Evolutionary conservation across 2,113 vertebrate genomes (phyloP).

Genomic region (Corvus hawaiiensis): DNA sequence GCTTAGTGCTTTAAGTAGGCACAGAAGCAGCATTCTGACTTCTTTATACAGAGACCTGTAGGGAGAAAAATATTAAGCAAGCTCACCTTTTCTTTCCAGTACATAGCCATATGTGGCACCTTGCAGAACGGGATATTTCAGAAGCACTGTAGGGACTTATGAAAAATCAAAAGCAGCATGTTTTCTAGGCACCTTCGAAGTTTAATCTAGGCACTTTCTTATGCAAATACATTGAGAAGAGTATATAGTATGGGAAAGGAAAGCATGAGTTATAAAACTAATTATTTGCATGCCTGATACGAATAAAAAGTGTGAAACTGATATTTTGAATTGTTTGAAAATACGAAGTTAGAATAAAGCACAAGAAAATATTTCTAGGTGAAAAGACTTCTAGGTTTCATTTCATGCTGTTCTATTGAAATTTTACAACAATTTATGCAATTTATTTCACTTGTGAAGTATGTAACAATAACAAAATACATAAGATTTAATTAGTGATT

Average conservation of each 20-base stretch:
- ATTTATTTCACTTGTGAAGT: background rate
- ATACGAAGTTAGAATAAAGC: background rate
- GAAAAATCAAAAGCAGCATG: background rate
- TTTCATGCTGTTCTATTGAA: background rate
- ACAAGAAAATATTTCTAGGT: background rate
- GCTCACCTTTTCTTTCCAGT: background rate
- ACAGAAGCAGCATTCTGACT: background rate
- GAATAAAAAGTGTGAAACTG: background rate
- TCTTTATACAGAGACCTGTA: background rate
- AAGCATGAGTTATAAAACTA: background rate
- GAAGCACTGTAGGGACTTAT: background rate
- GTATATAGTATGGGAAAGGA: background rate
- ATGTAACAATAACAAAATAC: background rate
- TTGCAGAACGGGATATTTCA: background rate
- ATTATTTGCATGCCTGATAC: background rate
- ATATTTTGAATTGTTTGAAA: background rate
- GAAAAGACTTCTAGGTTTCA: background rate
- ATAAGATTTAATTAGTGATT: background rate
- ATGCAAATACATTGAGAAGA: background rate
- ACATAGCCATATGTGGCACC: background rate
- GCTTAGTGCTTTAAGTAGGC: background rate
- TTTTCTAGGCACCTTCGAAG: background rate
- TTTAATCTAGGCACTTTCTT: background rate
- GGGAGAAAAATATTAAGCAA: background rate
- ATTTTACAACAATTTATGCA: background rate